Base-by-base conservation (phyloP, 2,888 invertebrate genomes). In the Odontothrips loti region DNA sequence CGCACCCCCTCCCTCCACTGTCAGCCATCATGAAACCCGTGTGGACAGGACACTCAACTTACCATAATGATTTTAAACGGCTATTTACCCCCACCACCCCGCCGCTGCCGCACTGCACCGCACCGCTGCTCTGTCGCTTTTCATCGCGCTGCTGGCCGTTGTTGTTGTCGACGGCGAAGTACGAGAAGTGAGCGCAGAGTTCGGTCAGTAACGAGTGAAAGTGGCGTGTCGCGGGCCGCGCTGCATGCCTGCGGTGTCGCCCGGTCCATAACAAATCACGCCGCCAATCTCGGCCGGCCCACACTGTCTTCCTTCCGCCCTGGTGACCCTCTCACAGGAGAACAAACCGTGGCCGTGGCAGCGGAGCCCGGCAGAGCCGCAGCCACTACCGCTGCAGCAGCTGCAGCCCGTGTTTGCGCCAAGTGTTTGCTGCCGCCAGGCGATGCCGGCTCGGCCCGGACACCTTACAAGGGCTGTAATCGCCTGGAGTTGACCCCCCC, bases 61-160 rank as follows among this genome's bases (percentile, higher is more conserved):
- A 10, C 68, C 68, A 27, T 75, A 75, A 75, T 75, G 68, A 75
- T 75, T 75, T 75, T 75, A 75, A 75, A 75, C 68, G 68, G 68
- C 68, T 27, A 75, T 75, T 27, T 75, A 75, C 68, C 27, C 23
- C 68, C 58, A 17, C 58, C 15, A 11, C 58, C 0, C 58, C 20
- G 2, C 15, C 58, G 15, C 58, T 58, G 58, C 58, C 58, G 34
- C 34, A 43, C 34, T 43, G 34, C 34, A 6, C 34, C 34, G 34
- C 34, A 6, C 34, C 6, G 34, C 34, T 6, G 34, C 3, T 43
- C 34, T n/a, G n/a, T n/a, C n/a, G n/a, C n/a, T n/a, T n/a, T n/a
- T n/a, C n/a, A n/a, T n/a, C n/a, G n/a, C 6, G 34, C 34, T 6
- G 34, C 3, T 43, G 3, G 34, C 34, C 34, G 34, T 43, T 43